These are phyloP conservation scores for Halocaridina rubra DNA, from an alignment of 2,888 invertebrate species.

Conservation along the genomic window DNA sequence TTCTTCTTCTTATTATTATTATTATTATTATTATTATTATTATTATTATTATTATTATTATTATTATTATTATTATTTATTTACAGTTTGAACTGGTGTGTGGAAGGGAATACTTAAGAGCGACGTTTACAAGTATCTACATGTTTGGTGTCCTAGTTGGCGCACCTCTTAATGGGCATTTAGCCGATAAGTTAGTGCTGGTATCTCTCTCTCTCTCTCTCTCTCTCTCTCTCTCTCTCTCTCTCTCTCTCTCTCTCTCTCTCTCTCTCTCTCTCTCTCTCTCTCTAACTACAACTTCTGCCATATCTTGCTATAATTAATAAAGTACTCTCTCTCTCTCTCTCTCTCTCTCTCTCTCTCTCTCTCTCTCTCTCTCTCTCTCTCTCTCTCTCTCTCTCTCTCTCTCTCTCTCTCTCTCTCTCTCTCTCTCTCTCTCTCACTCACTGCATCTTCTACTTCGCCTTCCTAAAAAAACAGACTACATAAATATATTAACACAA, in stretches of 20 bases:
- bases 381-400: background rate
- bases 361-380: background rate
- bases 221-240: background rate
- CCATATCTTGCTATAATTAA: too few relatives aligned
- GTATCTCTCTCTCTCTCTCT: background rate
- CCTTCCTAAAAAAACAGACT: too few relatives aligned
- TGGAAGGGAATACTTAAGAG: slow-evolving; percentile 22
- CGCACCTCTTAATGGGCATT: slow-evolving; percentile 19
- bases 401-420: background rate
- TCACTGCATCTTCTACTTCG: background rate
- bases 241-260: slow-evolving; percentile 6
- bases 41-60: too few relatives aligned
- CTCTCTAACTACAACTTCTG: background rate
- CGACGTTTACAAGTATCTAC: slow-evolving; percentile 20
- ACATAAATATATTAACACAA: too few relatives aligned
- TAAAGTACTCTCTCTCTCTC: background rate
- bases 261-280: background rate
- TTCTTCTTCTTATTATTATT: too few relatives aligned
- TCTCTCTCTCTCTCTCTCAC: background rate
- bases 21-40: too few relatives aligned
- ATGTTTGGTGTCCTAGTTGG: slow-evolving; percentile 30
- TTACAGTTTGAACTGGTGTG: slow-evolving; percentile 39
- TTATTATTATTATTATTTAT: too few relatives aligned
- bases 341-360: background rate
- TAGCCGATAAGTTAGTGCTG: slow-evolving; percentile 42